These are phyloP conservation scores for Coluber constrictor DNA, from an alignment of 2,797 vertebrate genomes.

Conservation along the genomic window DNA sequence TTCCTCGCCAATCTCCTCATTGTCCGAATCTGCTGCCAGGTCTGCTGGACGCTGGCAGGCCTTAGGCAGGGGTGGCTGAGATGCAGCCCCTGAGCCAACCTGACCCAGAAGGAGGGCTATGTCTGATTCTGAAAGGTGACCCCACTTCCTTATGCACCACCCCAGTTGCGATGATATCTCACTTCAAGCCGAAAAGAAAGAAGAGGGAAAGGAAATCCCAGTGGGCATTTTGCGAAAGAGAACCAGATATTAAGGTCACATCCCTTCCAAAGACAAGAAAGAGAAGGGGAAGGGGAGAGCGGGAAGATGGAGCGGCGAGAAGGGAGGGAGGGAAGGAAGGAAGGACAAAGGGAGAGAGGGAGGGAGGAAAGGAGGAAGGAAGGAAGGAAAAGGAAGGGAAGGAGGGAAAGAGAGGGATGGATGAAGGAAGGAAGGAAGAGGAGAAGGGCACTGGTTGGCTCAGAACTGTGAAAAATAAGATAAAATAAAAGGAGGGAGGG, in stretches of 20 bases:
- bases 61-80: neutral
- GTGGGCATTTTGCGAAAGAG: neutral
- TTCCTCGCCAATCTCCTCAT: no score
- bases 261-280: neutral
- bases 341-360: no score
- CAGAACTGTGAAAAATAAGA: neutral
- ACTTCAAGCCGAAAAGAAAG: neutral
- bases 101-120: neutral
- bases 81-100: neutral
- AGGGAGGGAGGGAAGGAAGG: no score
- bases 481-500: neutral
- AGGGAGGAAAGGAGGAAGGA: neutral
- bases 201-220: neutral
- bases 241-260: neutral
- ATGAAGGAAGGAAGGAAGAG: no score
- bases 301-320: neutral
- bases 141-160: neutral
- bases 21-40: no score
- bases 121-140: neutral
- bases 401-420: no score
- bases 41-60: no score
- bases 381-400: no score
- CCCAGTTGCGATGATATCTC: neutral
- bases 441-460: neutral
- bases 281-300: neutral